Evolutionary conservation across 1,140 invertebrate genomes (phyloP).

Genomic region (Monomorium pharaonis): DNA sequence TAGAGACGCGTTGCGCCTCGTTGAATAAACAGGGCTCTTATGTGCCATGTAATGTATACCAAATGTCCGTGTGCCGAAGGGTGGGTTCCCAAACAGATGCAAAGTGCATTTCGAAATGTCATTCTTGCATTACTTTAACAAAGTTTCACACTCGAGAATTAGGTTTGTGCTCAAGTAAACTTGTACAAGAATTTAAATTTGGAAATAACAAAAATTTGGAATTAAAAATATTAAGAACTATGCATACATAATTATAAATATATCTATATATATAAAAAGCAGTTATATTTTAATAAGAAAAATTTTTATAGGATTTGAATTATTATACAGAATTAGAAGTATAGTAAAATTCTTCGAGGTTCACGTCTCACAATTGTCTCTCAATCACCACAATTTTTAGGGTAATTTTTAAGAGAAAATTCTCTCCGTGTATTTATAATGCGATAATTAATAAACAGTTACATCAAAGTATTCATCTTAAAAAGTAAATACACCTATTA

Average conservation of each 20-base stretch:
- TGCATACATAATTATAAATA: background rate
- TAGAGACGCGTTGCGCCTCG: constrained; percentile 12
- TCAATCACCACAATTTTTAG: no score
- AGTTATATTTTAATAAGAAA: background rate
- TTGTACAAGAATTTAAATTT: background rate
- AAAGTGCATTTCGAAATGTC: background rate
- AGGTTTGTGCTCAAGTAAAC: background rate
- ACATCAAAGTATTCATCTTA: background rate
- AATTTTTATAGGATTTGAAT: background rate
- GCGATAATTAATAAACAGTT: background rate
- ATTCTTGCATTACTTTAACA: background rate
- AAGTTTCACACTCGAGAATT: background rate
- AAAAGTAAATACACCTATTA: background rate
- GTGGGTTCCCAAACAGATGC: background rate
- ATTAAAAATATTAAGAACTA: background rate
- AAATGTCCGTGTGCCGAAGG: background rate
- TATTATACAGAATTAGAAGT: no score
- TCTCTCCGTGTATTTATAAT: background rate
- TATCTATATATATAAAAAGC: background rate
- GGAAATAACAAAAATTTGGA: background rate
- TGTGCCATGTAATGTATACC: constrained; percentile 34
- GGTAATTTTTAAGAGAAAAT: no score
- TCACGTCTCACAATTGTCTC: no score
- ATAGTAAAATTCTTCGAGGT: no score
- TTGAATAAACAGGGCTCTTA: constrained; percentile 42